A percentile compares a stretch with the other conserved stretches of the same genome.
These are phyloP conservation scores for Drosophila prostipennis DNA, from an alignment of 2,888 invertebrate species.

Conservation along the genomic window DNA sequence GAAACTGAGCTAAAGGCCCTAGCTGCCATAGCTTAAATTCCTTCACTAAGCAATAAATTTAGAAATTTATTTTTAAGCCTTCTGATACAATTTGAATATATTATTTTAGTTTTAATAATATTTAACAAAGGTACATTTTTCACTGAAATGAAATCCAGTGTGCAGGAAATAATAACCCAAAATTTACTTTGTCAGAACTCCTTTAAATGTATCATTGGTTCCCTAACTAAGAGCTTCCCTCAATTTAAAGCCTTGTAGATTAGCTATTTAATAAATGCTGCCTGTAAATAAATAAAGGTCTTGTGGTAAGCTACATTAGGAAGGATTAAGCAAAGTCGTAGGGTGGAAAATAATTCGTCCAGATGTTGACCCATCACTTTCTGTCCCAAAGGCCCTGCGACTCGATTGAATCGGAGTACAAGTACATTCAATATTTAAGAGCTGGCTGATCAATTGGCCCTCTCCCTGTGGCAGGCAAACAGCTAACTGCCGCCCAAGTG, in stretches of 20 bases:
- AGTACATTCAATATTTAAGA: slow-evolving; percentile 1
- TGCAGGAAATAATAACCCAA: too few relatives aligned
- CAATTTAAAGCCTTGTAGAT: background rate
- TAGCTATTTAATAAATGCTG: background rate
- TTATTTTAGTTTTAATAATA: too few relatives aligned
- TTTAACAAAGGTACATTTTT: too few relatives aligned
- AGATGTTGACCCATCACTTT: background rate
- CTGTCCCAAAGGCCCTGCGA: background rate
- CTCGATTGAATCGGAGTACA: background rate
- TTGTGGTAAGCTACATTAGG: background rate
- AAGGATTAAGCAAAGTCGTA: background rate
- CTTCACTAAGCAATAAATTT: too few relatives aligned
- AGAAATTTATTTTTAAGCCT: too few relatives aligned
- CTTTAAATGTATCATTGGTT: background rate
- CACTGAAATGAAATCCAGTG: too few relatives aligned
- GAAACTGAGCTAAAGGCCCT: too few relatives aligned
- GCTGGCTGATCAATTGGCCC: slow-evolving; percentile 3
- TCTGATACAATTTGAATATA: too few relatives aligned
- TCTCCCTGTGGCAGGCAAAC: slow-evolving; percentile 45
- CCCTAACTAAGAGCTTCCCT: background rate
- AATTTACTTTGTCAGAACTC: too few relatives aligned
- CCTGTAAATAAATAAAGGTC: background rate
- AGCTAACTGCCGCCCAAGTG: slow-evolving; percentile 63
- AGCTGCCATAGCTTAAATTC: too few relatives aligned
- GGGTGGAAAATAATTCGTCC: background rate